Percentiles rank a stretch among this genome's conserved stretches.
Conservation (phyloP, 2,888 invertebrate species). For the Hypsopygia costalis region DNA sequence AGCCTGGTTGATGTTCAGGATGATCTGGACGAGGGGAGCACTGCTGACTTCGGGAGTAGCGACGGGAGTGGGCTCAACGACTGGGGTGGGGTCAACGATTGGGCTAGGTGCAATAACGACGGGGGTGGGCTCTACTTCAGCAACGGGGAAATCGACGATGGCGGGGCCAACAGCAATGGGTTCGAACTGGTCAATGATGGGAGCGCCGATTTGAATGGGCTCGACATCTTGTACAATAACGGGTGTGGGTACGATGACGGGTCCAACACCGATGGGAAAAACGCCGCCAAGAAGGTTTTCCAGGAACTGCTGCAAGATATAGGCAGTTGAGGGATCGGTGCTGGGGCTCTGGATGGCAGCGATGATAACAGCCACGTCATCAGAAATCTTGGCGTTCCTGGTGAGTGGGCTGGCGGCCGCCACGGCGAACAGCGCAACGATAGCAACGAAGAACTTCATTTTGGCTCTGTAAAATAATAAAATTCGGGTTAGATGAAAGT, state of each 20-base stretch:
- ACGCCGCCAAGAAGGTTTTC: conserved; percentile 27
- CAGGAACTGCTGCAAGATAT: conserved; percentile 35
- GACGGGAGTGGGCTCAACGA: conserved; percentile 16
- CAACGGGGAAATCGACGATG: conserved; percentile 17
- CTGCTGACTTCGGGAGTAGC: conserved; percentile 15
- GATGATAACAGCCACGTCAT: conserved; percentile 35
- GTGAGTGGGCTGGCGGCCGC: conserved; percentile 33
- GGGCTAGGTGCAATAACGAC: conserved; percentile 15
- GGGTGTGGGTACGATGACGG: conserved; percentile 19
- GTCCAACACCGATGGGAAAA: conserved; percentile 25
- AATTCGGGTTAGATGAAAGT: neutral
- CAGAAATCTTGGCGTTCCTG: conserved; percentile 23
- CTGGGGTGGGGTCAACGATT: conserved; percentile 8
- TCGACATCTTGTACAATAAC: neutral
- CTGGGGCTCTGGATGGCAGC: conserved; percentile 48
- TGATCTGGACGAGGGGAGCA: conserved; percentile 35
- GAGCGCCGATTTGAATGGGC: conserved; percentile 3
- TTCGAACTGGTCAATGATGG: conserved; percentile 1
- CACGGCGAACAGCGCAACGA: conserved; percentile 43
- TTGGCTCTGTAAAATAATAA: conserved; percentile 28
- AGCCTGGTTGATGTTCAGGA: conserved; percentile 30
- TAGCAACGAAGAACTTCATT: conserved; percentile 54
- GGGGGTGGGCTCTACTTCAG: conserved; percentile 8
- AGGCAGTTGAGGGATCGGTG: conserved; percentile 48
- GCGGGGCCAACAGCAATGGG: conserved; percentile 15